These are phyloP conservation scores for Phyllostomus discolor DNA, from an alignment of 2,113 vertebrate species.

Conservation along the genomic window DNA sequence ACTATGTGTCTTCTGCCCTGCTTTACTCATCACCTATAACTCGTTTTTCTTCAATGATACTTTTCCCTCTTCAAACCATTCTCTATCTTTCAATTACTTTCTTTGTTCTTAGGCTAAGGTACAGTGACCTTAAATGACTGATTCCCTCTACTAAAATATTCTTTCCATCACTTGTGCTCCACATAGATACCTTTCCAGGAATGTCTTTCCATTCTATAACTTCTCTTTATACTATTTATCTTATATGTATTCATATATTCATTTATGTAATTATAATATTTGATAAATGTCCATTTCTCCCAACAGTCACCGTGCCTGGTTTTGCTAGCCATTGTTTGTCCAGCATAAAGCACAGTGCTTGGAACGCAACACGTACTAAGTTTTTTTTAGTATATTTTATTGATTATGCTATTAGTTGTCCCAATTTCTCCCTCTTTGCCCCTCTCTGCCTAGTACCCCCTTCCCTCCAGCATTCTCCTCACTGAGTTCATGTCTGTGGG, in stretches of 20 bases:
- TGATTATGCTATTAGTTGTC: no score
- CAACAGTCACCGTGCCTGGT: not conserved
- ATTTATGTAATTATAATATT: not conserved
- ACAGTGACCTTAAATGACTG: not conserved
- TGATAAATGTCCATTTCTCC: not conserved
- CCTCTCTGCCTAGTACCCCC: no score
- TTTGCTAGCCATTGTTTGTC: not conserved
- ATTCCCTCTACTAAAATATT: not conserved
- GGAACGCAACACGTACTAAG: not conserved
- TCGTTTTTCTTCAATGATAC: not conserved
- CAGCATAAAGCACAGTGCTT: not conserved
- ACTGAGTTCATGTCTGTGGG: no score
- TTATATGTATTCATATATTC: not conserved
- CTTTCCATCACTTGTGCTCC: not conserved
- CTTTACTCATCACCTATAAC: not conserved
- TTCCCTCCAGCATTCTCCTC: no score
- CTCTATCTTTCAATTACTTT: not conserved
- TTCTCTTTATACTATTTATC: not conserved
- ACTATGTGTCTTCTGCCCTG: not conserved
- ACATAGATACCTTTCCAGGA: not conserved
- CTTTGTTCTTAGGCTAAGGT: not conserved
- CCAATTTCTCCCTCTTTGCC: no score
- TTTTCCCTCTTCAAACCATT: not conserved
- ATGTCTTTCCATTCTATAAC: not conserved
- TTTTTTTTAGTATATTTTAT: no score